Conservation (phyloP, 1,140 invertebrate genomes). For the Cydia fagiglandana region DNA sequence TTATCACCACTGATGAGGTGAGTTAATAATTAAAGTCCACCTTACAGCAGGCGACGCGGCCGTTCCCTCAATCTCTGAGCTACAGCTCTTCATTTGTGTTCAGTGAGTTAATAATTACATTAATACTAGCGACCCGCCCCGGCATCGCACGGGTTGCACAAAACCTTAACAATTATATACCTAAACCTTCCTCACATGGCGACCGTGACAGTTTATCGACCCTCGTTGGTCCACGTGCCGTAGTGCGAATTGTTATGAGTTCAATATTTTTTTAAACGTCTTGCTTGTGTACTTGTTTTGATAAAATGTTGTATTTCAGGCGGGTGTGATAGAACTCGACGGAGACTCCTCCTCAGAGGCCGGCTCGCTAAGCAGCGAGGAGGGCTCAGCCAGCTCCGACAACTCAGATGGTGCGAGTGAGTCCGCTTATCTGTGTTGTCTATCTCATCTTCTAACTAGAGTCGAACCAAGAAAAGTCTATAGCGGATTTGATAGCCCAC, state of each 20-base stretch:
- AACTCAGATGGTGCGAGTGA: constrained; percentile 79
- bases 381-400: constrained; percentile 84
- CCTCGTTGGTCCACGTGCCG: no score
- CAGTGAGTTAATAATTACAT: no score
- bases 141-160: no score
- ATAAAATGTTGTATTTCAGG: constrained; percentile 44
- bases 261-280: no score
- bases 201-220: no score
- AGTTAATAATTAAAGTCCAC: background rate
- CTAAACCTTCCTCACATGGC: no score
- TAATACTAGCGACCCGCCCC: no score
- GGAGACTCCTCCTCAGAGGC: constrained; percentile 84
- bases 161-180: no score
- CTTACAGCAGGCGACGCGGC: constrained; percentile 66
- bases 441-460: background rate
- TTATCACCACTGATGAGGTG: constrained; percentile 61
- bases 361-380: constrained; percentile 82
- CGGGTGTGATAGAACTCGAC: constrained; percentile 75
- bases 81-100: constrained; percentile 88
- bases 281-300: no score
- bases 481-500: no score
- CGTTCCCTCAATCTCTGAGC: constrained; percentile 83
- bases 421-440: constrained; percentile 37
- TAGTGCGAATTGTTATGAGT: no score
- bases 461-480: no score